Evolutionary conservation across 1,140 invertebrate genomes (phyloP).

Genomic region (Calephelis virginiensis): DNA sequence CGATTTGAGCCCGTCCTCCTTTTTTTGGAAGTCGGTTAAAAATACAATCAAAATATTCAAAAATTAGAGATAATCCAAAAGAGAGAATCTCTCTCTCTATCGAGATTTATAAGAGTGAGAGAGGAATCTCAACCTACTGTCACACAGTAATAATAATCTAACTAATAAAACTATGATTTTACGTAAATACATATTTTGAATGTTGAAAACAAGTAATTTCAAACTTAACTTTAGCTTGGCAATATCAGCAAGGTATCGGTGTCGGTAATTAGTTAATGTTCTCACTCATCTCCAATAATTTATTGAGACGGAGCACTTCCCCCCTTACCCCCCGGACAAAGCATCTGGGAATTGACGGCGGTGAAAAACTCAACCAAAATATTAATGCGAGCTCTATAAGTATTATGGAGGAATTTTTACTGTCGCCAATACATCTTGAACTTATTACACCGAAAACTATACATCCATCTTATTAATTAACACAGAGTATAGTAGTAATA

Average conservation of each 20-base stretch:
- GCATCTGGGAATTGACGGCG: constrained; percentile 62
- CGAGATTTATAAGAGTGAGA: too few species aligned
- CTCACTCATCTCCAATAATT: constrained; percentile 72
- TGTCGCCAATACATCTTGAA: neutral
- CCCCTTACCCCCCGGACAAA: constrained; percentile 37
- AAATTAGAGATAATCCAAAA: too few species aligned
- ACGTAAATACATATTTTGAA: neutral
- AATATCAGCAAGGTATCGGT: constrained; percentile 56
- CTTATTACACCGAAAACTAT: neutral
- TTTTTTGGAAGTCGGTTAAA: too few species aligned
- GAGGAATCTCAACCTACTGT: too few species aligned
- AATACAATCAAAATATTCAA: too few species aligned
- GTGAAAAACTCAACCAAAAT: constrained; percentile 77
- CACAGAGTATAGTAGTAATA: too few species aligned
- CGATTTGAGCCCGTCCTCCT: too few species aligned
- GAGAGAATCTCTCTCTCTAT: too few species aligned
- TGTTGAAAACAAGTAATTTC: neutral
- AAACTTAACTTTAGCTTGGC: neutral
- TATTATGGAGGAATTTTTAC: constrained; percentile 43
- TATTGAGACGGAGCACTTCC: constrained; percentile 71
- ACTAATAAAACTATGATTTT: too few species aligned
- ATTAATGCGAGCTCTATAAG: constrained; percentile 69
- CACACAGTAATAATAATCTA: too few species aligned
- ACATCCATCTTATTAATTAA: too few species aligned
- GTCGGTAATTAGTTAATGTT: constrained; percentile 75